Base-by-base conservation (phyloP, 2,113 vertebrate species). In the Canis aureus region DNA sequence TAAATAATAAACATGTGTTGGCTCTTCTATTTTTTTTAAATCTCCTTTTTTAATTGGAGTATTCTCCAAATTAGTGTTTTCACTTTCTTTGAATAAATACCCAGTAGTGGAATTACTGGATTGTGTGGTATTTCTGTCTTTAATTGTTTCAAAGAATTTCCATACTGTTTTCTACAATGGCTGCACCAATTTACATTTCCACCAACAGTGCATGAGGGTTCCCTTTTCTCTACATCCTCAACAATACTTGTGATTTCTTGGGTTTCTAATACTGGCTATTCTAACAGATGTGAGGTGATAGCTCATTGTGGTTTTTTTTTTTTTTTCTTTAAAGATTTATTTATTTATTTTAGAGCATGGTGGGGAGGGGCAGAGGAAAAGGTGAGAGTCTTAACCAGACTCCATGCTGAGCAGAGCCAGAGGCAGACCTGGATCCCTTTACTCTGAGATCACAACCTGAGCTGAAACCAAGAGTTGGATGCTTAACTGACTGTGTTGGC, bases 1-100 rank as follows among this genome's bases (percentile, higher is more conserved):
- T 84, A 91, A 59, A 76, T 86, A 29, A 74, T 87, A 92, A 92
- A 80, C 59, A 55, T 88, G 15, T 79, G 22, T 38, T 86, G 74
- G 13, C 10, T 49, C 11, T 66, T 35, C 29, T 35, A 2, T 57
- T 84, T 86, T 57, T 76, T 90, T 69, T 69, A 16, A 35, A 69
- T 69, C 67, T 69, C 16, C n/a, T 35, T 69, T 69, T 69, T 69
- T 35, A 69, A 69, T 20, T 35, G 67, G 19, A 69, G 32, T 35
- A n/a, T 35, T 43, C 43, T 43, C 43, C 43, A 76, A 51, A 76
- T 49, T 51, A 76, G 43, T 76, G 13, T 76, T 43, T 74, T 51
- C 43, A 23, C 27, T 76, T 74, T 76, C 73, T 76, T 76, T 76
- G 73, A 43, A 13, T 51, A 76, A 76, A 76, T 76, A 51, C 43